Percentiles rank a stretch among this genome's conserved stretches.
Evolutionary conservation across 2,797 vertebrate genomes (phyloP).

Genomic region (Lates japonicus): DNA sequence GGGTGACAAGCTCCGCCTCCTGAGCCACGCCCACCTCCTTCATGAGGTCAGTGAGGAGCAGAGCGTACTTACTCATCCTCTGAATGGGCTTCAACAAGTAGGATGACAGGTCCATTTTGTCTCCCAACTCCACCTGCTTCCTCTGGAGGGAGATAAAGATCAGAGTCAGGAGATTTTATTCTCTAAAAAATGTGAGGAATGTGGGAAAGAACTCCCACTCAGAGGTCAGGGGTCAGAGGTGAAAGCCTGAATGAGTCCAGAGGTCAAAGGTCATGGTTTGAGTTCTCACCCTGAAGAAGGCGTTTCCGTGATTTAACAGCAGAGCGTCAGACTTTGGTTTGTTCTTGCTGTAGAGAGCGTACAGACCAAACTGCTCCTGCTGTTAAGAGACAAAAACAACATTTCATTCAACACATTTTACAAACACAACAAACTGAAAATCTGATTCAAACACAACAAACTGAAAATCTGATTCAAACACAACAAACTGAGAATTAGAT

Average conservation of each 20-base stretch:
- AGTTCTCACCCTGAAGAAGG: constrained; percentile 93
- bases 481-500: no score
- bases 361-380: constrained; percentile 96
- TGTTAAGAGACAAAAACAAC: constrained; percentile 68
- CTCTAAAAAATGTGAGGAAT: constrained; percentile 7
- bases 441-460: no score
- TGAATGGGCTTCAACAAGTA: constrained; percentile 90
- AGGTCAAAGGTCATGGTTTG: not conserved
- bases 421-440: no score
- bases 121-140: constrained; percentile 85
- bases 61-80: constrained; percentile 89
- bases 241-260: not conserved
- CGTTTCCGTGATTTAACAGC: constrained; percentile 91
- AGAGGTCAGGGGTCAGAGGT: not conserved
- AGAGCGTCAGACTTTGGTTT: constrained; percentile 94
- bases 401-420: not conserved
- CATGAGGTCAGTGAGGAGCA: constrained; percentile 88
- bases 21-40: constrained; percentile 82
- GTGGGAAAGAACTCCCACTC: not conserved
- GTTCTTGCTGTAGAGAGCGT: constrained; percentile 97
- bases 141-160: constrained; percentile 55
- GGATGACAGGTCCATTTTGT: constrained; percentile 90
- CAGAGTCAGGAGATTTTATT: not conserved
- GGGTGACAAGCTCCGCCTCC: constrained; percentile 84
- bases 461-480: no score